phyloP scores from a whole-genome alignment of 2,113 vertebrate genomes.

The Onychostoma macrolepis region DNA sequence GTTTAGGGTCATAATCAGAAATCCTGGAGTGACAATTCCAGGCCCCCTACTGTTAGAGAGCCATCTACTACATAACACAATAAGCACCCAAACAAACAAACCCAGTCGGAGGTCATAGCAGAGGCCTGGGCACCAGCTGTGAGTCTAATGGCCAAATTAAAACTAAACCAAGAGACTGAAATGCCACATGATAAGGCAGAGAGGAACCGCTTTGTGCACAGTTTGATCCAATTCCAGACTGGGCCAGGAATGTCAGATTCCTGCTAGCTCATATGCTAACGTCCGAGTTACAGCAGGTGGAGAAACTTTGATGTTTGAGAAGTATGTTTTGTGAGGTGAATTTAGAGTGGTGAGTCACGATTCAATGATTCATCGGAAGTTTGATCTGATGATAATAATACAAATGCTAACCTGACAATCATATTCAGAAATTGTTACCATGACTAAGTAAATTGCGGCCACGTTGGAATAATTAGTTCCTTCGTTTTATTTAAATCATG shows the following conservation, averaged over 20 bases:
- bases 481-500: not conserved
- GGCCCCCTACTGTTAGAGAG: slow-evolving; percentile 33
- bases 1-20: slow-evolving; percentile 36
- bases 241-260: slow-evolving; percentile 28
- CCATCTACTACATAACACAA: slow-evolving; percentile 37
- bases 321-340: not conserved
- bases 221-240: slow-evolving; percentile 38
- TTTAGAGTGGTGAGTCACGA: not conserved
- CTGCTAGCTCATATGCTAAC: slow-evolving; percentile 14
- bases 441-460: too few relatives aligned
- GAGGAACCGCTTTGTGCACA: slow-evolving; percentile 23
- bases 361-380: not conserved
- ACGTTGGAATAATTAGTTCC: too few relatives aligned
- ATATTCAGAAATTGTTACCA: not conserved
- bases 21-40: slow-evolving; percentile 41
- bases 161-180: slow-evolving; percentile 32
- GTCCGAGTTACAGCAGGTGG: not conserved
- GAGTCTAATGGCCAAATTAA: slow-evolving; percentile 59
- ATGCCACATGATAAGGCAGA: slow-evolving; percentile 26
- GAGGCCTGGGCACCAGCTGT: slow-evolving; percentile 48
- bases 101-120: slow-evolving; percentile 52
- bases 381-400: not conserved
- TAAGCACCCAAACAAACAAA: slow-evolving; percentile 56
- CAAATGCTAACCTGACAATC: not conserved
- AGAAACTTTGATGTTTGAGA: not conserved